These are phyloP conservation scores for Anoncus sp. DNA, from an alignment of 2,888 invertebrate genomes.

Conservation along the genomic window DNA sequence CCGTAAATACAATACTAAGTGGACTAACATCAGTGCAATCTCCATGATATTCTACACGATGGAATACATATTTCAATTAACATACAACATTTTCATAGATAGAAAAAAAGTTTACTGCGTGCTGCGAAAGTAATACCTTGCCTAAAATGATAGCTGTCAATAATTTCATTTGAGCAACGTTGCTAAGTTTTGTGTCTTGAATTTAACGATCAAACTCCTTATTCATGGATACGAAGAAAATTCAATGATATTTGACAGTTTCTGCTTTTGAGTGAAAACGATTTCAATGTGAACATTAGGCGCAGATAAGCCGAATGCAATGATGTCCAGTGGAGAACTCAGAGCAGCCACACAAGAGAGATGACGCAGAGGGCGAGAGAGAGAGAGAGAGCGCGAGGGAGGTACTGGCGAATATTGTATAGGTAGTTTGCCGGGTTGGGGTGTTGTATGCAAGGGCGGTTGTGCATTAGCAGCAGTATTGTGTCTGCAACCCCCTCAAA, in stretches of 20 bases:
- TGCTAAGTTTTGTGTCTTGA: not conserved
- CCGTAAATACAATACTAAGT: too few species aligned
- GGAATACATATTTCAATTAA: too few species aligned
- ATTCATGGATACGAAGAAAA: not conserved
- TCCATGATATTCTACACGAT: too few species aligned
- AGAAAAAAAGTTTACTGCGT: too few species aligned
- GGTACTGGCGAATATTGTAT: constrained; percentile 79
- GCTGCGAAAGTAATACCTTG: too few species aligned
- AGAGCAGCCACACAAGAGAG: constrained; percentile 76
- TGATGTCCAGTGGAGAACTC: not conserved
- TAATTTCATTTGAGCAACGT: too few species aligned
- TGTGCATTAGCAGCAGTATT: constrained; percentile 82
- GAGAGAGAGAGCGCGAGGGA: constrained; percentile 30
- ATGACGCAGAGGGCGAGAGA: constrained; percentile 68
- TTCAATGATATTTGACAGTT: not conserved
- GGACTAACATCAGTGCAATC: too few species aligned
- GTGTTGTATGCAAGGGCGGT: constrained; percentile 72
- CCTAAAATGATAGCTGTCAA: too few species aligned
- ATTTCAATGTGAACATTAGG: constrained; percentile 22
- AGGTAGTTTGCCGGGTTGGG: constrained; percentile 76
- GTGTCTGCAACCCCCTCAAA: constrained; percentile 79
- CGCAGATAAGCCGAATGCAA: constrained; percentile 13
- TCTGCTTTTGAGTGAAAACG: not conserved
- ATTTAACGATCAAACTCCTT: not conserved
- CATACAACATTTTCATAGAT: too few species aligned